A percentile compares a stretch with the other conserved stretches of the same genome.
Evolutionary conservation across 2,797 vertebrate species (phyloP).

Genomic region (Rhinichthys osculus): DNA sequence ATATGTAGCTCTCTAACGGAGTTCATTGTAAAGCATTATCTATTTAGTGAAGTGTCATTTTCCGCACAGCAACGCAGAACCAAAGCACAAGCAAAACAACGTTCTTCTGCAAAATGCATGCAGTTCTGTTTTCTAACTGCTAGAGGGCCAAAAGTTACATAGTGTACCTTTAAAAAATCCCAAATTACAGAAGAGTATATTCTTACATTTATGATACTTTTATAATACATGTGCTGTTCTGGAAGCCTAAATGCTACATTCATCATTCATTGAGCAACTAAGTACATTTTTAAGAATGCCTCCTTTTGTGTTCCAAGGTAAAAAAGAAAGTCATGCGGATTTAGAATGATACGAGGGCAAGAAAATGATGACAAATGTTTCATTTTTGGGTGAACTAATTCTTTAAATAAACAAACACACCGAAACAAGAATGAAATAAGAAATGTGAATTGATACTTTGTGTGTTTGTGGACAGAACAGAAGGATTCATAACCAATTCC

Average conservation of each 20-base stretch:
- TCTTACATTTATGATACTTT: not conserved
- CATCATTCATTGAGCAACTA: not conserved
- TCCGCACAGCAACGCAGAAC: not conserved
- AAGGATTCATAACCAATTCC: conserved; percentile 39
- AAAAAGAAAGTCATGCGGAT: not conserved
- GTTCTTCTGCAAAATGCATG: not conserved
- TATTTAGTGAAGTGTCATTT: not conserved
- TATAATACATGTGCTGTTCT: not conserved
- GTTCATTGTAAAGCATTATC: not conserved
- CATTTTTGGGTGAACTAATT: not conserved
- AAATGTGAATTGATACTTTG: conserved; percentile 27
- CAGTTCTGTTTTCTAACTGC: too few relatives aligned
- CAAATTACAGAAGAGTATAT: too few relatives aligned
- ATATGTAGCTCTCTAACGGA: not conserved
- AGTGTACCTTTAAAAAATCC: too few relatives aligned
- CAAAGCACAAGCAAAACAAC: not conserved
- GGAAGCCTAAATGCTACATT: not conserved
- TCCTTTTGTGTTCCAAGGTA: not conserved
- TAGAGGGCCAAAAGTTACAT: too few relatives aligned
- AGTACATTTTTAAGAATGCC: not conserved
- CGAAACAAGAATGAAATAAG: not conserved
- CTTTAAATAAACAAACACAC: not conserved
- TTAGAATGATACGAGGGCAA: not conserved
- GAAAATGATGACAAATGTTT: not conserved
- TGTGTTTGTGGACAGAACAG: conserved; percentile 29